Evolutionary conservation across 1,140 invertebrate species (phyloP).

Genomic region (Trichonephila clavata): DNA sequence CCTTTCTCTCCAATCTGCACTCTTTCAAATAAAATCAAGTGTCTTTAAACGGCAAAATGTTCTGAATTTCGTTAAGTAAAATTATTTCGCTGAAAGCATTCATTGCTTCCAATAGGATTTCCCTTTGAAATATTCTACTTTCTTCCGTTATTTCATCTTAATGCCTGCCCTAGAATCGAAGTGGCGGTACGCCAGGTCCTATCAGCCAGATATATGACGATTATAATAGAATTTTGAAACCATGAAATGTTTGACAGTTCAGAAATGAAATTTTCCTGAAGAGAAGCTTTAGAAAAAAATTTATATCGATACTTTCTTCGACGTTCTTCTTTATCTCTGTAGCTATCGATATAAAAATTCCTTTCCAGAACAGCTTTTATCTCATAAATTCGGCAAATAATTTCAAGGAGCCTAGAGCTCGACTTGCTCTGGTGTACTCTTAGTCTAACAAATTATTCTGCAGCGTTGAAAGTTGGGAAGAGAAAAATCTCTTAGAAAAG

Average conservation of each 20-base stretch:
- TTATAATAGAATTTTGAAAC: constrained; percentile 27
- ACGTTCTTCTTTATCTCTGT: neutral
- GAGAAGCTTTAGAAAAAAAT: neutral
- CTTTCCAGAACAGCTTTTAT: neutral
- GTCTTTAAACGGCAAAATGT: too few species aligned
- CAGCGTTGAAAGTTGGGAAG: neutral
- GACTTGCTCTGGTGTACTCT: neutral
- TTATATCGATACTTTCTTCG: neutral
- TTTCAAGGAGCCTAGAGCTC: neutral
- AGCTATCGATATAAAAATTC: constrained; percentile 7
- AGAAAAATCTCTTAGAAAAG: neutral
- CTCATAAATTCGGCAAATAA: constrained; percentile 19
- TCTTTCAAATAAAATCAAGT: too few species aligned
- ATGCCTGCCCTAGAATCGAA: neutral
- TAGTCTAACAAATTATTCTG: neutral
- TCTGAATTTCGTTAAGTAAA: too few species aligned
- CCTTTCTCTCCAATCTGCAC: too few species aligned
- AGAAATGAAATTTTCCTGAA: neutral
- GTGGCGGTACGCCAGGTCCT: neutral
- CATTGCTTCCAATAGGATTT: neutral
- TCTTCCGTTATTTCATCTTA: neutral
- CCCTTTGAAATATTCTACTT: neutral
- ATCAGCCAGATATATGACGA: neutral
- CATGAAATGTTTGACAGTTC: constrained; percentile 6
- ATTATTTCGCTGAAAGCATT: too few species aligned